Percentiles rank a stretch among this genome's conserved stretches.
Evolutionary conservation across 2,888 invertebrate genomes (phyloP).

Genomic region (Andrena hattorfiana): DNA sequence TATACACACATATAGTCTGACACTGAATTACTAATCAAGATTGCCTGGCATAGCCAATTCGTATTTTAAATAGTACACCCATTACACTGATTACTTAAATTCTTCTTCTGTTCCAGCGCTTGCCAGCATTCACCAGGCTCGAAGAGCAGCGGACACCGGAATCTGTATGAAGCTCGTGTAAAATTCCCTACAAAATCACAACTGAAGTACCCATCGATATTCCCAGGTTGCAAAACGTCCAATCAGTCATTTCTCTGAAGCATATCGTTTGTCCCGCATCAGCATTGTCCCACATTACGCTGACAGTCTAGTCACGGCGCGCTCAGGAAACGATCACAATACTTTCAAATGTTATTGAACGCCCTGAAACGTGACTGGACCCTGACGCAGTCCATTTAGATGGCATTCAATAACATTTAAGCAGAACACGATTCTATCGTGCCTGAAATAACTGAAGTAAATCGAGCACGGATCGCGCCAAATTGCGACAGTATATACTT

Average conservation of each 20-base stretch:
- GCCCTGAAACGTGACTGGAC: constrained; percentile 52
- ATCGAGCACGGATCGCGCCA: not conserved
- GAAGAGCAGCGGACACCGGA: too few species aligned
- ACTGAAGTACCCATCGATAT: not conserved
- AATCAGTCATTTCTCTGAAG: constrained; percentile 20
- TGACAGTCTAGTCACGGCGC: constrained; percentile 47
- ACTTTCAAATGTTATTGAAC: constrained; percentile 52
- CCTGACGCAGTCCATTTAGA: constrained; percentile 45
- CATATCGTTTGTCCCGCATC: not conserved
- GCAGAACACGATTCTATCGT: constrained; percentile 3
- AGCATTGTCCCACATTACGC: constrained; percentile 15
- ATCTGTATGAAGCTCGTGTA: too few species aligned
- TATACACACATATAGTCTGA: too few species aligned
- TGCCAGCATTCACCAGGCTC: too few species aligned
- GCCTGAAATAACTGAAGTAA: constrained; percentile 3
- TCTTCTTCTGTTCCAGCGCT: too few species aligned
- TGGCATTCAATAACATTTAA: constrained; percentile 31
- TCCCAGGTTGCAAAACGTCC: constrained; percentile 4
- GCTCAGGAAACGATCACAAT: constrained; percentile 49
- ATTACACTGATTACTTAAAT: too few species aligned
- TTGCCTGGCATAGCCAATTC: too few species aligned
- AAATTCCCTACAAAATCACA: not conserved
- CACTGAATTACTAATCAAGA: too few species aligned
- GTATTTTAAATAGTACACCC: too few species aligned
- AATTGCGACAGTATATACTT: not conserved